Evolutionary conservation across 2,888 invertebrate genomes (phyloP).

Genomic region (Autographa pulchrina): DNA sequence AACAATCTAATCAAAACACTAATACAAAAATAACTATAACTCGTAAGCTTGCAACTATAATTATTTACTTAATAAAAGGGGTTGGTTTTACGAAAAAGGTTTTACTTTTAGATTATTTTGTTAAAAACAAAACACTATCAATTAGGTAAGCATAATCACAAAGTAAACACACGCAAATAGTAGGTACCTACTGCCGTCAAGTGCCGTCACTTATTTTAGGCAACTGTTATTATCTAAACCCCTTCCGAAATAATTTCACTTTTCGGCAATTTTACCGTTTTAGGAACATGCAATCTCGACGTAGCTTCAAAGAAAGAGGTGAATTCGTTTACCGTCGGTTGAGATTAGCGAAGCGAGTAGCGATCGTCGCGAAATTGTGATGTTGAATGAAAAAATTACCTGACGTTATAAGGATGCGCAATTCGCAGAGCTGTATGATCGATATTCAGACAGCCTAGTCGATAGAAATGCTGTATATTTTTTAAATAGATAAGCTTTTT

Average conservation of each 20-base stretch:
- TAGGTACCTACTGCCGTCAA: not conserved
- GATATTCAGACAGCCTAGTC: not conserved
- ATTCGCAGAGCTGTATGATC: not conserved
- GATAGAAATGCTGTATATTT: not conserved
- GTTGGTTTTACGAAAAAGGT: not conserved
- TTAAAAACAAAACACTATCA: not conserved
- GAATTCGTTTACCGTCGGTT: not conserved
- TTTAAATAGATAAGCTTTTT: not conserved
- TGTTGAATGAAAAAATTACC: not conserved
- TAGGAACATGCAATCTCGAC: not conserved
- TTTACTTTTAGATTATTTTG: not conserved
- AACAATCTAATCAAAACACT: slow-evolving; percentile 2
- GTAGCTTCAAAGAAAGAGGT: too few relatives aligned
- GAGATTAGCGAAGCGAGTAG: not conserved
- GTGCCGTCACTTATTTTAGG: not conserved
- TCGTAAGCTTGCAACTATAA: too few relatives aligned
- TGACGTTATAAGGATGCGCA: slow-evolving; percentile 4
- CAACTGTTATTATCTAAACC: not conserved
- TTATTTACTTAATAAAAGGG: too few relatives aligned
- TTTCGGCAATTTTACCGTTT: not conserved
- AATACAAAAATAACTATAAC: not conserved
- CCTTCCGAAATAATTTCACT: not conserved
- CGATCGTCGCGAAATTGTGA: not conserved
- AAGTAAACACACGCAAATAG: not conserved
- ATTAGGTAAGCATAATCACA: not conserved